These are phyloP conservation scores for Narcine bancroftii DNA, from an alignment of 2,113 vertebrate species.

Conservation along the genomic window DNA sequence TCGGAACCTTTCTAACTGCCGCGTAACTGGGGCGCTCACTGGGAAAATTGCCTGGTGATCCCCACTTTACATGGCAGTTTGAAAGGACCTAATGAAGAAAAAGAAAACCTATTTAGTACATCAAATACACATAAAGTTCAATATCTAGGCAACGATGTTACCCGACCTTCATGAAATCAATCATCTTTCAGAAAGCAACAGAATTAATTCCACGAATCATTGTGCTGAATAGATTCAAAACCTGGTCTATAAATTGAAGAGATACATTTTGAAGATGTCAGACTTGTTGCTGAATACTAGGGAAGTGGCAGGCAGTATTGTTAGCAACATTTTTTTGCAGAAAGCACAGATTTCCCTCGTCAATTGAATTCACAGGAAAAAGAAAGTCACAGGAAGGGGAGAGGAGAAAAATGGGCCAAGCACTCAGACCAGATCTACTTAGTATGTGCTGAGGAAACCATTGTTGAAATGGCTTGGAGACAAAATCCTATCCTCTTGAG, in stretches of 20 bases:
- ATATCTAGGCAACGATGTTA: neutral
- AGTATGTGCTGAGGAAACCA: neutral
- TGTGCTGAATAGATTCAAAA: neutral
- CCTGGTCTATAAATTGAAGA: no score
- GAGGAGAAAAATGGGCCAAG: neutral
- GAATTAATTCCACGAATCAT: neutral
- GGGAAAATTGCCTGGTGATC: no score
- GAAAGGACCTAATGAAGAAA: no score
- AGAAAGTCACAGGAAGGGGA: neutral
- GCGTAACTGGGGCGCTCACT: no score
- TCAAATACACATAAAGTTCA: no score
- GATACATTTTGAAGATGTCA: slow-evolving; percentile 1
- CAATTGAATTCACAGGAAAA: slow-evolving; percentile 14
- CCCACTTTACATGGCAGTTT: no score
- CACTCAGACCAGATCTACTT: neutral
- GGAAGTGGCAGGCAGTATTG: neutral
- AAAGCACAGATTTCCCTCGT: neutral
- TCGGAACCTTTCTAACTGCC: no score
- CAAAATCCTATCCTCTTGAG: slow-evolving; percentile 21
- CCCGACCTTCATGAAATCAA: neutral
- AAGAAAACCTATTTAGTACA: no score
- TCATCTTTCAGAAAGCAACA: neutral
- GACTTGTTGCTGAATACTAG: neutral
- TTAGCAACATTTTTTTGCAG: slow-evolving; percentile 21
- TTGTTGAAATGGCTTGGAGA: slow-evolving; percentile 11